Percentiles rank a stretch among this genome's conserved stretches.
phyloP scores from a whole-genome alignment of 2,113 vertebrate species.

The Corvus moneduloides region DNA sequence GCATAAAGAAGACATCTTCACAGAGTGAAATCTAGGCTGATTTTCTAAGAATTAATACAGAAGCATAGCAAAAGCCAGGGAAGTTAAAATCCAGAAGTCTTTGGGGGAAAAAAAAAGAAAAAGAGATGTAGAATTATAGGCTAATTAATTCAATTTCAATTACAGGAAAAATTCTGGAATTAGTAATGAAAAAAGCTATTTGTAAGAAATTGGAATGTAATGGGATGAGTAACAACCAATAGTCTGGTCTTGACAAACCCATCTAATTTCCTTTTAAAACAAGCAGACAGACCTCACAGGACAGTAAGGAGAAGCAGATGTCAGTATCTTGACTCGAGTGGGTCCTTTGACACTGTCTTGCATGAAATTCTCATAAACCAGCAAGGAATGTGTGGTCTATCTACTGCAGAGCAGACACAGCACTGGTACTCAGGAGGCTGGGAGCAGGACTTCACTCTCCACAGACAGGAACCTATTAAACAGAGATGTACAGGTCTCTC shows the following conservation, averaged over 20 bases:
- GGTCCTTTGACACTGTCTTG: slow-evolving; percentile 12
- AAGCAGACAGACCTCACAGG: slow-evolving; percentile 22
- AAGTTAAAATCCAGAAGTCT: neutral
- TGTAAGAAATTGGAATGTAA: slow-evolving; percentile 19
- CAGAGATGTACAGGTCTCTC: neutral
- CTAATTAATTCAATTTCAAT: neutral
- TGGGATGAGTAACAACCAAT: slow-evolving; percentile 1
- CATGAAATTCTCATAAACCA: slow-evolving; percentile 31
- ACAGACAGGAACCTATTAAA: neutral
- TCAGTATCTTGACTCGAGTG: slow-evolving; percentile 13
- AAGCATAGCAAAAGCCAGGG: neutral
- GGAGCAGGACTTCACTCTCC: neutral
- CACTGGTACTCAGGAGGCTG: neutral
- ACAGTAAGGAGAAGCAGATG: slow-evolving; percentile 57
- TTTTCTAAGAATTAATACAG: neutral
- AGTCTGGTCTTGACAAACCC: slow-evolving; percentile 15
- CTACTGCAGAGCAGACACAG: neutral
- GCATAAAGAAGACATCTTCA: neutral
- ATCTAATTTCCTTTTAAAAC: slow-evolving; percentile 34
- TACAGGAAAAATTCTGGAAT: slow-evolving; percentile 20
- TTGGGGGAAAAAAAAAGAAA: neutral
- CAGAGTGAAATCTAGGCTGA: neutral
- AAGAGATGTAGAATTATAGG: neutral
- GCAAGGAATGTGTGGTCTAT: slow-evolving; percentile 36
- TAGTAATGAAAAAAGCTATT: slow-evolving; percentile 11